Conservation (phyloP, 2,797 vertebrate species). For the Arrhamphus sclerolepis region DNA sequence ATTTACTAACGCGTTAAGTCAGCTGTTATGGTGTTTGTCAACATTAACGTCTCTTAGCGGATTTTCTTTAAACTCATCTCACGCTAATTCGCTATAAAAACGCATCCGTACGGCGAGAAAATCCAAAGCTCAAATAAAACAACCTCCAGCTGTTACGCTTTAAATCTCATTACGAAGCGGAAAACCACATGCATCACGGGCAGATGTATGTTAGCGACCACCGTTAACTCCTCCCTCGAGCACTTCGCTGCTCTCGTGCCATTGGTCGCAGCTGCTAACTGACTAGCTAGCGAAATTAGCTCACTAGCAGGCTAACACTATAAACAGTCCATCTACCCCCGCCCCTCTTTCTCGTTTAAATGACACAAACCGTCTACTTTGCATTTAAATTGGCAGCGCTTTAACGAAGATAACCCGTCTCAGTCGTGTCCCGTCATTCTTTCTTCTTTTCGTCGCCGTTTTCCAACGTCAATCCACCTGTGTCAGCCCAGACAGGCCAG, state of each 20-base stretch:
- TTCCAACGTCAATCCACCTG: slow-evolving; percentile 73
- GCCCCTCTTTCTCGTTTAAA: background rate
- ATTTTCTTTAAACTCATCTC: slow-evolving; percentile 28
- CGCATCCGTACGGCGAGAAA: too few relatives aligned
- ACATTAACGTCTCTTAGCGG: slow-evolving; percentile 59
- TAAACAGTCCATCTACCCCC: slow-evolving; percentile 20
- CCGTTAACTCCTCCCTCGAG: slow-evolving; percentile 60
- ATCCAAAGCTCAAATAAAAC: background rate
- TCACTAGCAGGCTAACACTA: slow-evolving; percentile 63
- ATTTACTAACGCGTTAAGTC: slow-evolving; percentile 11
- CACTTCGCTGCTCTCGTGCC: slow-evolving; percentile 59
- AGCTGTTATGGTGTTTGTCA: slow-evolving; percentile 50
- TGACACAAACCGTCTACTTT: background rate
- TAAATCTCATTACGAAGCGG: background rate
- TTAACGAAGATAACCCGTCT: background rate
- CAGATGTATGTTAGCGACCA: slow-evolving; percentile 27
- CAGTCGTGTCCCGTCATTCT: slow-evolving; percentile 8
- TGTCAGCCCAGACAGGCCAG: slow-evolving; percentile 68
- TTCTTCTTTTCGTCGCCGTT: slow-evolving; percentile 41
- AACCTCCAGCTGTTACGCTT: background rate
- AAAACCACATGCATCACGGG: background rate
- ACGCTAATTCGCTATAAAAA: slow-evolving; percentile 22
- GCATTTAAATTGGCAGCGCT: fast-evolving
- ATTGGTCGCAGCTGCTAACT: slow-evolving; percentile 62
- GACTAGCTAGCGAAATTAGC: slow-evolving; percentile 76